A percentile compares a stretch with the other conserved stretches of the same genome.
Conservation (phyloP, 2,888 invertebrate genomes). For the Limnephilus auricula region DNA sequence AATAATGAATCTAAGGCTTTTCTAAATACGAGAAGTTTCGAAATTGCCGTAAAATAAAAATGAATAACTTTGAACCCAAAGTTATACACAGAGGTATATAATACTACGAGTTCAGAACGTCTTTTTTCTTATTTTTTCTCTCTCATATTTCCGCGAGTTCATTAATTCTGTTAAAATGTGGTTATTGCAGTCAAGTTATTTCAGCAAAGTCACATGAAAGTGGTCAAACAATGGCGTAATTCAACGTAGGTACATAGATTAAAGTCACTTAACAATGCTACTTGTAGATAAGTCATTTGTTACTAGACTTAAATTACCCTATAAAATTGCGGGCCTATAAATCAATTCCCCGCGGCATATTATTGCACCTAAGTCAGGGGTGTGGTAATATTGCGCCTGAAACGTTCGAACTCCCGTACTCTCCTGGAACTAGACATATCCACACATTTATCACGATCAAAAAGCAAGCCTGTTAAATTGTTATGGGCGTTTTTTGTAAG, state of each 20-base stretch:
- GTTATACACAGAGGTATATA: no score
- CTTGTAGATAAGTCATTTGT: not conserved
- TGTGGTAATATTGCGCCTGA: not conserved
- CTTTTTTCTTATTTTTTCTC: not conserved
- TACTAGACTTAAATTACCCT: not conserved
- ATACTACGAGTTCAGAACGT: no score
- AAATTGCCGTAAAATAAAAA: no score
- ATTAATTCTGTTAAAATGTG: not conserved
- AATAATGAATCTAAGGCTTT: no score
- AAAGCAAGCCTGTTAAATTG: not conserved
- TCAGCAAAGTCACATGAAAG: not conserved
- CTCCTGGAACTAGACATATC: not conserved
- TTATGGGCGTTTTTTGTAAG: not conserved
- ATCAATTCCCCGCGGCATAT: not conserved
- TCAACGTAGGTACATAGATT: not conserved
- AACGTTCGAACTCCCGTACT: not conserved
- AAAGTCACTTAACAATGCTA: not conserved
- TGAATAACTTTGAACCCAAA: no score
- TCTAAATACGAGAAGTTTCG: no score
- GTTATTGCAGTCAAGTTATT: not conserved
- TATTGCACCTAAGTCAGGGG: not conserved
- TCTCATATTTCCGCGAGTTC: not conserved
- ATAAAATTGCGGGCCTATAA: not conserved
- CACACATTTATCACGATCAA: not conserved
- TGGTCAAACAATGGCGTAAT: not conserved